Evolutionary conservation across 2,888 invertebrate species (phyloP), one percentile per base, ranked within the genome.

Genomic region (Amorpha juglandis): DNA sequence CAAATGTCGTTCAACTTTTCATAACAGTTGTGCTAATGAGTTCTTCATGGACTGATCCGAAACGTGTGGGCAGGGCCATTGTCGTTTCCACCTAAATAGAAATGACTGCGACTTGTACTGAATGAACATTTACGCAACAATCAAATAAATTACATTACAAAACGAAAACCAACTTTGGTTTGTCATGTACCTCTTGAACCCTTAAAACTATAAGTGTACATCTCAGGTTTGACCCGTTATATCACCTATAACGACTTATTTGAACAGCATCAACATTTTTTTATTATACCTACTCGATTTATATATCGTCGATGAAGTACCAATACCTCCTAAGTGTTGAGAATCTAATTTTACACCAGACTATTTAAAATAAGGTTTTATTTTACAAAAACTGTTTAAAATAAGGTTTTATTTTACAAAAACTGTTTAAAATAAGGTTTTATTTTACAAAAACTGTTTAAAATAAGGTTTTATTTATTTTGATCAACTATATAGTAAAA

Each of bases 1-100:
- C 55, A 71, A 63, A 67, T 67, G 77, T 78, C 79, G 74, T 79
- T 79, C 73, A 81, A 79, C 81, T 78, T 68, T 72, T 67, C 63
- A 47, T 58, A 68, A 69, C 64, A 70, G 62, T 64, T 68, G 42
- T 42, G 51, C 58, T 65, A 55, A 53, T 53, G 65, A 58, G 35
- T 63, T 63, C 11, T 63, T 16, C 63, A 19, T 51, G 48, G 51
- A 51, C 51, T 35, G 48, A 38, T 63, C 38, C 35, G 19, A 63
- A 38, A 51, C 4, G 63, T 16, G 63, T 63, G 51, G 63, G 63
- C 48, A 58, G 63, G 63, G 63, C 63, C 51, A 51, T 63, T 63
- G 63, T 63, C 35, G 51, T 63, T 58, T 58, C 58, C 42, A 12
- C 38, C 4, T 19, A 58, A 35, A 55, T 55, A 55, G 8, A 42